Evolutionary conservation across 2,113 vertebrate genomes (phyloP), one percentile per base, ranked within the genome.

Genomic region (Hylia prasina): DNA sequence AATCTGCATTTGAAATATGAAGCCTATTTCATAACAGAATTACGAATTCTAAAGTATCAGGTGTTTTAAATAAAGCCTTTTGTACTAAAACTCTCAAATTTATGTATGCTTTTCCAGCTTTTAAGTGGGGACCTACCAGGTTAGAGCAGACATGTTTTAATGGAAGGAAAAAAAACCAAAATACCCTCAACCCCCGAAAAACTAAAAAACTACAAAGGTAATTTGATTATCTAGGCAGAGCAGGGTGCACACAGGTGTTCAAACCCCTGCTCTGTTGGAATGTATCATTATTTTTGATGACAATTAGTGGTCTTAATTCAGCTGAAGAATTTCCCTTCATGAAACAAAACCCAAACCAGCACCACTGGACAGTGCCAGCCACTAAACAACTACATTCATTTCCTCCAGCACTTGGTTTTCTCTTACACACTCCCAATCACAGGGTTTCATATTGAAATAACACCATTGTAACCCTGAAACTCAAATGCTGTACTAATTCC

Each of bases 1-100:
- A 56, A 84, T 40, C 93, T 94, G 87, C 95, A 96, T 85, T 87
- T 96, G 77, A 96, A 96, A 96, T 87, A 76, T 7, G 91, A 95
- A 90, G 42, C 90, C 75, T 70, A 86, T 83, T 95, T 90, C 87
- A 19, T 77, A 94, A 88, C 39, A 77, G 82, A 89, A 93, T 90
- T 80, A 94, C 22, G 12, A 80, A 93, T 88, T 93, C 85, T 69
- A 24, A 96, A 90, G 21, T n/a, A 79, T 48, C n/a, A 57, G 56
- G 45, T 57, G 54, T 63, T 95, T 94, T 61, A 82, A 79, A 87
- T 66, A 92, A 93, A 92, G 51, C 48, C 35, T 91, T 92, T 89
- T 85, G 48, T 93, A 65, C 69, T 70, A 33, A 92, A 91, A 87
- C 12, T 71, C 75, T 70, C 54, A 37, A 51, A 66, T 77, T 61